phyloP scores from a whole-genome alignment of 2,113 vertebrate genomes.

The Brachyhypopomus gauderio region DNA sequence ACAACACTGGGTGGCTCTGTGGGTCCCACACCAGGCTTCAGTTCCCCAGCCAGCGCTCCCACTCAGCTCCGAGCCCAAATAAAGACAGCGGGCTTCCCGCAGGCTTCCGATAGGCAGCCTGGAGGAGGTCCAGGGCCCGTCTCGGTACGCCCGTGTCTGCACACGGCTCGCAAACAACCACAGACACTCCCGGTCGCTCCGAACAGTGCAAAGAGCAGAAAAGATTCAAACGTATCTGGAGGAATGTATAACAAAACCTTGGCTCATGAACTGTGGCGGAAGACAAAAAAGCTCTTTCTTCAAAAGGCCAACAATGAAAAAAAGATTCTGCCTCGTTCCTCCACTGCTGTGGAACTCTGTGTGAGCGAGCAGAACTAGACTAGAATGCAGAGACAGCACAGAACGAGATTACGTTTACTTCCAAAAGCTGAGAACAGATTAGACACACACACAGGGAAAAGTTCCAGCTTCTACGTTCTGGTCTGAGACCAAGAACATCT shows the following conservation, averaged over 20 bases:
- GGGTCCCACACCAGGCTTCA: conserved; percentile 49
- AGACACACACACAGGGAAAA: conserved; percentile 54
- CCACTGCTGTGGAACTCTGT: background rate
- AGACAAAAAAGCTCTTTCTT: background rate
- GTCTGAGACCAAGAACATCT: conserved; percentile 53
- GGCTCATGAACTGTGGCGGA: conserved; percentile 6
- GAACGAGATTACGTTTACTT: conserved; percentile 67
- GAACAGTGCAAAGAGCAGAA: conserved; percentile 33
- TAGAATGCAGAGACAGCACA: conserved; percentile 47
- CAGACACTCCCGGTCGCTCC: conserved; percentile 2
- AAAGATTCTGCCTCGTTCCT: background rate
- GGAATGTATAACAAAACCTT: conserved; percentile 13
- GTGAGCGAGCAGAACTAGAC: conserved; percentile 8
- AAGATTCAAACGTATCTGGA: conserved; percentile 23
- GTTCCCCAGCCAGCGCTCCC: conserved; percentile 43
- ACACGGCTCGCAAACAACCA: background rate
- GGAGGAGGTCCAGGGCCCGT: too few relatives aligned
- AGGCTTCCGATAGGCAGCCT: conserved; percentile 1
- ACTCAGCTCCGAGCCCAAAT: conserved; percentile 48
- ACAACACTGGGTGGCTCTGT: conserved; percentile 53
- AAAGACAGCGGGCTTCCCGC: conserved; percentile 25
- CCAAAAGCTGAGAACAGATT: conserved; percentile 73
- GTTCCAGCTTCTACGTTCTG: conserved; percentile 51
- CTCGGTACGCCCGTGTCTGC: background rate
- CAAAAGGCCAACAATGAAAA: conserved; percentile 36